These are phyloP conservation scores for Etheostoma nigrum DNA, from an alignment of 2,797 vertebrate genomes.

Conservation along the genomic window DNA sequence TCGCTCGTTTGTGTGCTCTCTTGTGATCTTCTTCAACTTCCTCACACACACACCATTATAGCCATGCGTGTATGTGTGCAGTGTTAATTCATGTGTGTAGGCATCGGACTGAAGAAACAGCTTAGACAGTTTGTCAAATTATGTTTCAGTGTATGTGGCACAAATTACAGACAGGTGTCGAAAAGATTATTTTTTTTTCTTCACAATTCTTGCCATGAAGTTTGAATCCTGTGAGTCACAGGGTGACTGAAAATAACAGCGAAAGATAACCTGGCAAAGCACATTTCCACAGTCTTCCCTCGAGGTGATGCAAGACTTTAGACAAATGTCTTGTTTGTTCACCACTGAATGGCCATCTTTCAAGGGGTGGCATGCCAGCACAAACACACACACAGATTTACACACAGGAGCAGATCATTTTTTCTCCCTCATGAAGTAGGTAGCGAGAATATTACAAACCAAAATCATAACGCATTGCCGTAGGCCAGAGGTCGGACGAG, in stretches of 20 bases:
- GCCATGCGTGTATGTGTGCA: neutral
- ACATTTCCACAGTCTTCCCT: slow-evolving; percentile 77
- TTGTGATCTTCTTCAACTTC: neutral
- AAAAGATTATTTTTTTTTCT: slow-evolving; percentile 6
- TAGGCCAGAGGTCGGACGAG: slow-evolving; percentile 66
- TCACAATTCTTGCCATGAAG: slow-evolving; percentile 36
- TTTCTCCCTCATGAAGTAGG: slow-evolving; percentile 79
- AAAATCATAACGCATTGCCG: slow-evolving; percentile 78
- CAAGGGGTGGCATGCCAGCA: slow-evolving; percentile 72
- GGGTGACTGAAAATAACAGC: slow-evolving; percentile 65
- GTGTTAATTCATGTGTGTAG: slow-evolving; percentile 20
- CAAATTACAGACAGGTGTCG: slow-evolving; percentile 50
- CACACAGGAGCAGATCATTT: slow-evolving; percentile 71
- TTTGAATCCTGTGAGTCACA: slow-evolving; percentile 61
- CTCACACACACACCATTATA: neutral
- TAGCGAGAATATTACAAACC: slow-evolving; percentile 82
- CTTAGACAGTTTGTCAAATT: slow-evolving; percentile 29
- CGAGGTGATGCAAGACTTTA: slow-evolving; percentile 82
- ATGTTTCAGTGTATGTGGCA: slow-evolving; percentile 10
- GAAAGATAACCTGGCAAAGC: slow-evolving; percentile 75
- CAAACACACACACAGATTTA: slow-evolving; percentile 57
- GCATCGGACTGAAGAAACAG: slow-evolving; percentile 9
- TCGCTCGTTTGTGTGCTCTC: slow-evolving; percentile 23
- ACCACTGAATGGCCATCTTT: slow-evolving; percentile 81
- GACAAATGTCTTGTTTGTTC: slow-evolving; percentile 86